phyloP scores from a whole-genome alignment of 2,113 vertebrate species.

The Lepus americanus region DNA sequence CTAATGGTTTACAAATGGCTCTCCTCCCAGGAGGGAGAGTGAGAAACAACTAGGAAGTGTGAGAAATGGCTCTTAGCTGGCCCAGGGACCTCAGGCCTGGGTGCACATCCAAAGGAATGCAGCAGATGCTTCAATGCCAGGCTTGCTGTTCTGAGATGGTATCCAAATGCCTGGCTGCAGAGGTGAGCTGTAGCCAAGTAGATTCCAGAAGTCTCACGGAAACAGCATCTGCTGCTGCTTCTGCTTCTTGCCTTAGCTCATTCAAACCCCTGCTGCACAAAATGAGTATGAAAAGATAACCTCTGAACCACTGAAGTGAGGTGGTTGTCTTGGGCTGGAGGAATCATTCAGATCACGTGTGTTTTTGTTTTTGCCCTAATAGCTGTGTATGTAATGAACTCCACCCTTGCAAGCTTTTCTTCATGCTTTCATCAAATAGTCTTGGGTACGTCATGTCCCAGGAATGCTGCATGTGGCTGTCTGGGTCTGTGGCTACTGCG shows the following conservation, averaged over 20 bases:
- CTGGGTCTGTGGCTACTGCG: background rate
- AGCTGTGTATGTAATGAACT: background rate
- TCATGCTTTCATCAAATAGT: constrained; percentile 1
- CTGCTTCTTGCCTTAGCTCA: background rate
- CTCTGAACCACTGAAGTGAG: background rate
- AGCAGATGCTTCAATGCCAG: background rate
- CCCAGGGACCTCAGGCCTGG: background rate
- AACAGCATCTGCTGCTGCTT: background rate
- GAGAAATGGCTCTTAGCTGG: constrained; percentile 28
- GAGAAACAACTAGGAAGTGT: background rate
- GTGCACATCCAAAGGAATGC: background rate
- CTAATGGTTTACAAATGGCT: constrained; percentile 29
- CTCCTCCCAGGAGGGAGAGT: background rate
- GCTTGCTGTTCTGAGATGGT: background rate
- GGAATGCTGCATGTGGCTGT: background rate
- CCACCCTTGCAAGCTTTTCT: background rate
- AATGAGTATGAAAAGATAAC: background rate
- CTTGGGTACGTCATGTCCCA: background rate
- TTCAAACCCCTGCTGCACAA: background rate
- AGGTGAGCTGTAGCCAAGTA: background rate
- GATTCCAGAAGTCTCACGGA: constrained; percentile 22
- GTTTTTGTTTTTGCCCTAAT: background rate
- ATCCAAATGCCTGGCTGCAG: background rate
- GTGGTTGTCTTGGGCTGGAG: background rate
- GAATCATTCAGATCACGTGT: background rate